Percentiles rank a stretch among this genome's conserved stretches.
Conservation (phyloP, 2,113 vertebrate species). For the Lota lota region DNA sequence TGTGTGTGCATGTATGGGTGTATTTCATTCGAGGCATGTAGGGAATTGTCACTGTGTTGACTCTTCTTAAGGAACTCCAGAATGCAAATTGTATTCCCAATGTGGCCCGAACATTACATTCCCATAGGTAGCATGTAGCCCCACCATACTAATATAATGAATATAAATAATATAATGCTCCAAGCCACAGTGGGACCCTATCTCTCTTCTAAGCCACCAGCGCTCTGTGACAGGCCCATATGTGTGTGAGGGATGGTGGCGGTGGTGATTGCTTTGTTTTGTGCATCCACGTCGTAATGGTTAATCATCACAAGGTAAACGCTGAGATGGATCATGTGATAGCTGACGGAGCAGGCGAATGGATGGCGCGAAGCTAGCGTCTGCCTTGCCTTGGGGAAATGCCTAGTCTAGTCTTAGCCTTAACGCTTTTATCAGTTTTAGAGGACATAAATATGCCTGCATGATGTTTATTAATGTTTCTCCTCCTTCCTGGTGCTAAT, state of each 20-base stretch:
- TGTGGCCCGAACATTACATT: slow-evolving; percentile 15
- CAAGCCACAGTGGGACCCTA: slow-evolving; percentile 19
- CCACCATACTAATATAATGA: slow-evolving; percentile 3
- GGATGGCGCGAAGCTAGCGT: slow-evolving; percentile 31
- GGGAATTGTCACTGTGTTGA: slow-evolving; percentile 18
- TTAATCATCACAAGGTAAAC: slow-evolving; percentile 48
- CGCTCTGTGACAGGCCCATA: slow-evolving; percentile 9
- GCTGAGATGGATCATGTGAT: slow-evolving; percentile 48
- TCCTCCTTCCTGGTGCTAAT: neutral
- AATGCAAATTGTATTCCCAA: slow-evolving; percentile 6
- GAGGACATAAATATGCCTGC: neutral
- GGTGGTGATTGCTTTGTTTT: neutral
- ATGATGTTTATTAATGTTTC: neutral
- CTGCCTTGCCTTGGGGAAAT: slow-evolving; percentile 19
- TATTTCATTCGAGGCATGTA: slow-evolving; percentile 24
- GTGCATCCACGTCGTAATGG: slow-evolving; percentile 38
- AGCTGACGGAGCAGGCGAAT: neutral
- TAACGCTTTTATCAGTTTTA: slow-evolving; percentile 24
- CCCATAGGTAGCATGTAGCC: slow-evolving; percentile 31
- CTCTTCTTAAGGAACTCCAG: slow-evolving; percentile 22
- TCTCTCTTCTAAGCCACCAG: slow-evolving; percentile 36
- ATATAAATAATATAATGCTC: slow-evolving; percentile 38
- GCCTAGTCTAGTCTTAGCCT: neutral
- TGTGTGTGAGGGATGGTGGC: slow-evolving; percentile 34
- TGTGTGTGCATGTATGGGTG: neutral